Evolutionary conservation across 2,888 invertebrate genomes (phyloP).

Genomic region (Orthonevra nobilis): DNA sequence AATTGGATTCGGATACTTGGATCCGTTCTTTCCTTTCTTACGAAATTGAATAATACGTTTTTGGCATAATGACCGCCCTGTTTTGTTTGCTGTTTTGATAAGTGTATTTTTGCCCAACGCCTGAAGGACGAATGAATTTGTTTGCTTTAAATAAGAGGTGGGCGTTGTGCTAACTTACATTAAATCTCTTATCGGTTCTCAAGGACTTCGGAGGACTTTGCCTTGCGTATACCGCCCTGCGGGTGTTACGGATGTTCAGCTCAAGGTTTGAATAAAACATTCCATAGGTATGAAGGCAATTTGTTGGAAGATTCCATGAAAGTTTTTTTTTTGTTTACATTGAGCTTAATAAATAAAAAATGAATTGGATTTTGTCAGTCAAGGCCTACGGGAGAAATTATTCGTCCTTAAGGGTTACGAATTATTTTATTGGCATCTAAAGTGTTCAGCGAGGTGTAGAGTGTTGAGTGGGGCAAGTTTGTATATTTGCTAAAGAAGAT

Average conservation of each 20-base stretch:
- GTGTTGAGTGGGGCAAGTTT: not conserved
- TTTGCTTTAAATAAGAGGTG: constrained; percentile 24
- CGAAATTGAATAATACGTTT: too few relatives aligned
- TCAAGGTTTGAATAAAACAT: constrained; percentile 53
- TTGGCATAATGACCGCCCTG: too few relatives aligned
- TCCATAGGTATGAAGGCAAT: constrained; percentile 29
- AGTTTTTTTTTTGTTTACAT: constrained; percentile 21
- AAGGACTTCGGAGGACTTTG: constrained; percentile 44
- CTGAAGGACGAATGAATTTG: constrained; percentile 1
- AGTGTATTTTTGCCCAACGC: constrained; percentile 4
- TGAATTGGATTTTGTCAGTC: not conserved
- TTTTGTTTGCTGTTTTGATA: too few relatives aligned
- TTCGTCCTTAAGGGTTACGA: not conserved
- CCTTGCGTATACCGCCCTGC: not conserved
- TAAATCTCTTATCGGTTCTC: constrained; percentile 18
- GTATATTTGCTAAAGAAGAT: too few relatives aligned
- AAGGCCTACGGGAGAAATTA: not conserved
- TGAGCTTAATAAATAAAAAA: constrained; percentile 21
- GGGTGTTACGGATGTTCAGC: constrained; percentile 27
- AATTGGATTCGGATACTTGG: too few relatives aligned
- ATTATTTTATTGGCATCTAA: not conserved
- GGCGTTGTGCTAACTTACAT: constrained; percentile 27
- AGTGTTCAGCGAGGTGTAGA: constrained; percentile 4
- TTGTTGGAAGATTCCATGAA: constrained; percentile 18
- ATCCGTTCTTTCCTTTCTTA: too few relatives aligned